Evolutionary conservation across 2,888 invertebrate species (phyloP), one percentile per base, ranked within the genome.

Genomic region (Caenorhabditis drosophilae): DNA sequence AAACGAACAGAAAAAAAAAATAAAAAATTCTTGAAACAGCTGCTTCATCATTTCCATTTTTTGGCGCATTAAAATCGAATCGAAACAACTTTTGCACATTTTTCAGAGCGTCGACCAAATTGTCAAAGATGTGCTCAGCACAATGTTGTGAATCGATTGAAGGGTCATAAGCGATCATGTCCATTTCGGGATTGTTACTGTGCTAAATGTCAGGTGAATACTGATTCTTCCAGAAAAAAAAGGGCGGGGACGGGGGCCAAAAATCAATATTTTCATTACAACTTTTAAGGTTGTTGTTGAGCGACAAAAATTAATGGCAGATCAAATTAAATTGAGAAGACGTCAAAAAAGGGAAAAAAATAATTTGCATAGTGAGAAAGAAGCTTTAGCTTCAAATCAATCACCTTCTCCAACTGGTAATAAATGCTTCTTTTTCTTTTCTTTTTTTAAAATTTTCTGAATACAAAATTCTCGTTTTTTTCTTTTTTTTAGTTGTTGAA

Each of bases 91-190:
- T 42, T 42, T 15, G 40, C 20, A 40, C 40, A 40, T 40, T 40
- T 18, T 20, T 40, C 12, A 76, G 78, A 78, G 62, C 73, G 78
- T 12, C 70, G 76, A 27, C 78, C 78, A 38, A 76, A 78, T 53
- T 78, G 78, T 42, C 78, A 78, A 55, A 47, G 77, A 44, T 78
- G 78, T 52, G 78, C 76, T 1, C 78, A 78, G 35, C 78, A 78
- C 62, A 70, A 56, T 48, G 67, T 69, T 6, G 63, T 58, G 4
- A 74, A 75, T 48, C 66, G 78, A n/a, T 59, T 78, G 4, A 78
- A 78, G 38, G 78, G 76, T 0, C 78, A 78, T 61, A 78, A 78
- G 48, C 48, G 76, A 45, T 47, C 58, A 25, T 78, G 78, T 42
- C 76, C 78, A 11, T 78, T 67, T 47, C 62, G 68, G n/a, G 76